These are phyloP conservation scores for Tarsius wallacei DNA, from an alignment of 2,797 vertebrate species.

Conservation along the genomic window DNA sequence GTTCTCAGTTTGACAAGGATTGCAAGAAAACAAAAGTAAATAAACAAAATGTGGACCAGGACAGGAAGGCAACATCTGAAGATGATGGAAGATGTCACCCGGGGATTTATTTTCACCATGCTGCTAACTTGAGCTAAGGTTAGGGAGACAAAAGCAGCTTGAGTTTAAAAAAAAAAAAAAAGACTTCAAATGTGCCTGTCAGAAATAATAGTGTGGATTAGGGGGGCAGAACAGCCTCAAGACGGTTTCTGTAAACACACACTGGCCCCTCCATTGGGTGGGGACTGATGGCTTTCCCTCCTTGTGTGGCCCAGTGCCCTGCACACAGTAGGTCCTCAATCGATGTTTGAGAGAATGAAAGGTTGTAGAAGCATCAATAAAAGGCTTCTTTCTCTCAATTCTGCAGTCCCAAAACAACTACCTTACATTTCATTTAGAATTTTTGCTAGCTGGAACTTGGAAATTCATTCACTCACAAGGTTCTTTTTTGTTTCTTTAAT, in stretches of 20 bases:
- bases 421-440: background rate
- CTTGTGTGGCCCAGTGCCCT: background rate
- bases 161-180: background rate
- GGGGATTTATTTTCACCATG: background rate
- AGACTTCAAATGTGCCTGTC: background rate
- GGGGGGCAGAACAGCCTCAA: background rate
- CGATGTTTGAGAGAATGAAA: background rate
- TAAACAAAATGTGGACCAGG: background rate
- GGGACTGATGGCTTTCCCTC: background rate
- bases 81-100: background rate
- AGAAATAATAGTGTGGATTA: background rate
- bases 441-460: background rate
- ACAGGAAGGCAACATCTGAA: background rate
- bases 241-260: background rate
- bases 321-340: background rate
- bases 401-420: background rate
- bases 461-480: background rate
- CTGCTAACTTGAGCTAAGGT: background rate
- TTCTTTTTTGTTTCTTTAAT: background rate
- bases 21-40: background rate
- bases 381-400: background rate
- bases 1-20: background rate
- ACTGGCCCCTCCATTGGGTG: background rate
- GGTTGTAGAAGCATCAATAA: background rate
- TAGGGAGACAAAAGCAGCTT: background rate